phyloP scores from a whole-genome alignment of 2,888 invertebrate species.

The Stenolophus ochropezus region DNA sequence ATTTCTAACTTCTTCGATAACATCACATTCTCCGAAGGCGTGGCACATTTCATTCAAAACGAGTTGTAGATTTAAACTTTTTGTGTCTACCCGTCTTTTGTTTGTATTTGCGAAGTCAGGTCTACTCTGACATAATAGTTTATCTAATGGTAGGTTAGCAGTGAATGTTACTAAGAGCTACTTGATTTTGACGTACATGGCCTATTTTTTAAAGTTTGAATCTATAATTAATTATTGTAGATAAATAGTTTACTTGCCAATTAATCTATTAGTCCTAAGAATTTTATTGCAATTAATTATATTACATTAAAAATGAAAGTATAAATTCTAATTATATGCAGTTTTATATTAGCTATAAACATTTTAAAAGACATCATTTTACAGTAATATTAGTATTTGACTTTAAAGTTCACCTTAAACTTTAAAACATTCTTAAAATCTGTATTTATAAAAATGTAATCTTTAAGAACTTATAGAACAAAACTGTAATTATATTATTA shows the following conservation, averaged over 20 bases:
- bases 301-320: not conserved
- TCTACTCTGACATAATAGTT: constrained; percentile 22
- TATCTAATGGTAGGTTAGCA: not conserved
- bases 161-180: constrained; percentile 22
- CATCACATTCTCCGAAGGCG: constrained; percentile 11
- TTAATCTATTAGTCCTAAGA: constrained; percentile 9
- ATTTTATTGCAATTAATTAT: not conserved
- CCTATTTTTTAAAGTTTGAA: constrained; percentile 20
- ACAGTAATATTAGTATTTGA: not conserved
- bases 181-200: constrained; percentile 19
- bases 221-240: constrained; percentile 29
- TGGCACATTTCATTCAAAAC: constrained; percentile 38
- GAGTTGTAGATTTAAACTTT: constrained; percentile 31
- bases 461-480: too few relatives aligned
- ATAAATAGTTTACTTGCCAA: constrained; percentile 8
- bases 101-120: not conserved
- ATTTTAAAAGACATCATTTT: not conserved
- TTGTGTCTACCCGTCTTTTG: constrained; percentile 1
- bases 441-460: too few relatives aligned
- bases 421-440: not conserved
- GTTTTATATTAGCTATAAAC: not conserved
- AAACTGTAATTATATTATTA: too few relatives aligned
- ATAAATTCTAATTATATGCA: not conserved
- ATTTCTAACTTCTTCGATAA: constrained; percentile 1
- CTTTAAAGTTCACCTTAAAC: not conserved